phyloP scores from a whole-genome alignment of 1,140 invertebrate species.

The Macrostomum lignano region DNA sequence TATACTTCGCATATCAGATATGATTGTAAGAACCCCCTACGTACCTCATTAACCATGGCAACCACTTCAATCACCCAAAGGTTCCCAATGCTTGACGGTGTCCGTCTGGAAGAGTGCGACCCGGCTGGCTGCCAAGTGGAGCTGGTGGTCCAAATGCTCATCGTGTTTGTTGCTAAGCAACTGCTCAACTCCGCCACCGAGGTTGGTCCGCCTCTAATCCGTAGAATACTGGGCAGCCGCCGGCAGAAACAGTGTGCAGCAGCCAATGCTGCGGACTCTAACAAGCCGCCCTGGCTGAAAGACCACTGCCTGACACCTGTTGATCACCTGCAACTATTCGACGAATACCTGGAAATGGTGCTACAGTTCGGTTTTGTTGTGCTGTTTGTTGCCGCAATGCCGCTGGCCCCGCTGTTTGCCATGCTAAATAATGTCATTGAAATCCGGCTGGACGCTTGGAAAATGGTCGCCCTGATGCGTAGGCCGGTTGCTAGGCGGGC shows the following conservation, averaged over 20 bases:
- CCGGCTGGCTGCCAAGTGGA: constrained; percentile 73
- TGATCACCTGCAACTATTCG: constrained; percentile 12
- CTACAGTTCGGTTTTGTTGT: constrained; percentile 59
- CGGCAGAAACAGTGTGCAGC: no score
- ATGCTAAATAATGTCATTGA: constrained; percentile 52
- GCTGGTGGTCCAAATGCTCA: constrained; percentile 64
- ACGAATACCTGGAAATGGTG: constrained; percentile 30
- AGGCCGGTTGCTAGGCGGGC: constrained; percentile 43
- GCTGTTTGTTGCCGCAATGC: constrained; percentile 53
- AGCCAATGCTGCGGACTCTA: no score
- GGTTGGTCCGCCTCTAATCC: no score
- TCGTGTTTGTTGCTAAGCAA: constrained; percentile 88
- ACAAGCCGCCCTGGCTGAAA: constrained; percentile 1
- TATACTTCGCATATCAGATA: no score
- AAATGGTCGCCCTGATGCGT: constrained; percentile 43
- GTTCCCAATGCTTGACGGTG: no score
- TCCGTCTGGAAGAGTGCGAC: constrained; percentile 45
- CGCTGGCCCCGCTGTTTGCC: constrained; percentile 48
- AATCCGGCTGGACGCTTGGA: constrained; percentile 48
- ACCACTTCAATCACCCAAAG: no score
- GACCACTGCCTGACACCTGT: not conserved
- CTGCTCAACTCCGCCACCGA: constrained; percentile 69
- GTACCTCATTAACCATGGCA: no score
- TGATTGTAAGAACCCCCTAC: no score
- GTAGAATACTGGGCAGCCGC: no score